A percentile compares a stretch with the other conserved stretches of the same genome.
Conservation (phyloP, 1,140 invertebrate genomes). For the Platyura marginata region DNA sequence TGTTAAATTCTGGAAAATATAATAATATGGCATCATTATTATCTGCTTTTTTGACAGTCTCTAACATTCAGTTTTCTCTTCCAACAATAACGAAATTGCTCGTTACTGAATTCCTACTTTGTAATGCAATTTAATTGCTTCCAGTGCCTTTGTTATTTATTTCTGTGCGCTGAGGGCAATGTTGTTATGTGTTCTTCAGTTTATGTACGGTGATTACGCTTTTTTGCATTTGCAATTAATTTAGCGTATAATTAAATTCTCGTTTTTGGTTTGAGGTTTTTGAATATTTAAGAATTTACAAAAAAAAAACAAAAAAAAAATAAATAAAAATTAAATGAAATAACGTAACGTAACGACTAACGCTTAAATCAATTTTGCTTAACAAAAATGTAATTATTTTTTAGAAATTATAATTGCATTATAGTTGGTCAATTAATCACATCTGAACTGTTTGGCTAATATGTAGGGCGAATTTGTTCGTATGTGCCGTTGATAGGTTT, state of each 20-base stretch:
- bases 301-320: too few species aligned
- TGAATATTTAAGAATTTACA: too few species aligned
- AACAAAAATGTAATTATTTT: too few species aligned
- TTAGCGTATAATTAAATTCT: background rate
- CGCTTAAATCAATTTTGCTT: too few species aligned
- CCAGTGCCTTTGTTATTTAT: background rate
- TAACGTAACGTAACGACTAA: too few species aligned
- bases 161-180: background rate
- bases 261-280: too few species aligned
- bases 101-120: background rate
- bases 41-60: background rate
- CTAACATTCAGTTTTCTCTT: background rate
- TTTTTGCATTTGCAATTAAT: background rate
- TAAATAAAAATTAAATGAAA: too few species aligned
- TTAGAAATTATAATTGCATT: too few species aligned
- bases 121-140: background rate
- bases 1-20: background rate
- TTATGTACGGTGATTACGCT: background rate
- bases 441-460: too few species aligned
- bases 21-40: background rate
- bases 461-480: too few species aligned
- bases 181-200: background rate
- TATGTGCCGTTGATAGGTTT: too few species aligned
- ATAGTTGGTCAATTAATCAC: too few species aligned
- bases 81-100: background rate